Evolutionary conservation across 2,113 vertebrate species (phyloP).

Genomic region (Zingel zingel): DNA sequence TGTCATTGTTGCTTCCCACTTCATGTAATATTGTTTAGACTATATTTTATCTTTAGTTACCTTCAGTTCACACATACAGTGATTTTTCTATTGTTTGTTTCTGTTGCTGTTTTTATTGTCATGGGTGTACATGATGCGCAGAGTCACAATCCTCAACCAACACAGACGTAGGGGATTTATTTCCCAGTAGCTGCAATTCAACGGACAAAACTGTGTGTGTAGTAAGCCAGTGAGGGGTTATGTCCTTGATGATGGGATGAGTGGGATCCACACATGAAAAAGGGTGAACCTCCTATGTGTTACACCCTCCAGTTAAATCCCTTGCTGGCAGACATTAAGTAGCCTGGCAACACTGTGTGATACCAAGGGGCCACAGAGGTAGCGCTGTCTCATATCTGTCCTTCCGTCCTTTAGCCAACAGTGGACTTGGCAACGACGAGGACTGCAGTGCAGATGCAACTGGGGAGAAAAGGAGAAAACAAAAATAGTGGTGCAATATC

Average conservation of each 20-base stretch:
- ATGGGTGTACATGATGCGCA: not conserved
- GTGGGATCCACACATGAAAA: conserved; percentile 25
- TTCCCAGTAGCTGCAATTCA: conserved; percentile 15
- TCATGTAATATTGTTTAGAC: not conserved
- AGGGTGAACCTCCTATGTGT: conserved; percentile 28
- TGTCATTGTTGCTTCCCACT: not conserved
- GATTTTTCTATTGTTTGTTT: not conserved
- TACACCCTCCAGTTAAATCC: conserved; percentile 28
- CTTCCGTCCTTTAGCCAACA: conserved; percentile 4
- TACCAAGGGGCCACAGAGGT: conserved; percentile 9
- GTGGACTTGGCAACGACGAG: not conserved
- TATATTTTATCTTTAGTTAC: not conserved
- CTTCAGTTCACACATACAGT: not conserved
- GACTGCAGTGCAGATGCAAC: not conserved
- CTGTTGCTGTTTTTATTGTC: not conserved
- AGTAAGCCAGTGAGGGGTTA: not conserved
- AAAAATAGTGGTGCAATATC: not conserved
- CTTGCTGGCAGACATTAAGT: conserved; percentile 19
- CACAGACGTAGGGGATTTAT: conserved; percentile 14
- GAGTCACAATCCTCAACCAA: conserved; percentile 8
- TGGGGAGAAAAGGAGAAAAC: not conserved
- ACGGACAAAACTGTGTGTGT: not conserved
- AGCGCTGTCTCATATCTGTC: conserved; percentile 11
- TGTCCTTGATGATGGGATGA: not conserved
- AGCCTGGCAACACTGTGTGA: conserved; percentile 7